These are phyloP conservation scores for Coenonympha glycerion DNA, from an alignment of 2,888 invertebrate species.

Conservation along the genomic window DNA sequence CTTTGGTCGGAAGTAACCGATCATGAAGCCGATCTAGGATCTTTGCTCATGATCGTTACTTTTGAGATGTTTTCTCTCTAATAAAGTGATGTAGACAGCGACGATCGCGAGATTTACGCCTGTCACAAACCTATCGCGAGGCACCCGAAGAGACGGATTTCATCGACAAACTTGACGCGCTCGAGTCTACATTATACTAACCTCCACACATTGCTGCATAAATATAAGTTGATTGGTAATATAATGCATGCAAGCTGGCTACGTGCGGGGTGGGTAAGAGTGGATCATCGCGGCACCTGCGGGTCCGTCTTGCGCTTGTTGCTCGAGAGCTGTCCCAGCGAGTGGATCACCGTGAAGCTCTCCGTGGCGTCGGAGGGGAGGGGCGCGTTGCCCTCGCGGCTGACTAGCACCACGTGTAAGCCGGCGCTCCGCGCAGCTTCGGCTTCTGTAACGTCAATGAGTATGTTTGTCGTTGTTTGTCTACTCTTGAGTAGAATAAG, in stretches of 20 bases:
- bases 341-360: constrained; percentile 74
- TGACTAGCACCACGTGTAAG: constrained; percentile 80
- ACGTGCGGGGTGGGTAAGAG: constrained; percentile 26
- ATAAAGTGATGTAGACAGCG: too few species aligned
- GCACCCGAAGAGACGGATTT: too few species aligned
- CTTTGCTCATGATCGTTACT: too few species aligned
- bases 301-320: constrained; percentile 67
- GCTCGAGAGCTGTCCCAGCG: constrained; percentile 76
- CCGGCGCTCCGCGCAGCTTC: constrained; percentile 87
- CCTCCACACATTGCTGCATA: constrained; percentile 24
- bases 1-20: too few species aligned
- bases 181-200: constrained; percentile 29
- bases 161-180: too few species aligned
- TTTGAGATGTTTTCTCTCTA: too few species aligned
- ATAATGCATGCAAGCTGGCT: constrained; percentile 44
- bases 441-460: constrained; percentile 84
- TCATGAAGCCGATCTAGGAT: too few species aligned
- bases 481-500: too few species aligned
- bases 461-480: not conserved
- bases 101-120: too few species aligned
- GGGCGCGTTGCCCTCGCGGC: constrained; percentile 86
- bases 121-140: too few species aligned
- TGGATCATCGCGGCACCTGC: constrained; percentile 52
- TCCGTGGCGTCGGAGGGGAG: constrained; percentile 76
- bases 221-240: constrained; percentile 19